Conservation (phyloP, 2,797 vertebrate species). For the Menidia menidia region DNA sequence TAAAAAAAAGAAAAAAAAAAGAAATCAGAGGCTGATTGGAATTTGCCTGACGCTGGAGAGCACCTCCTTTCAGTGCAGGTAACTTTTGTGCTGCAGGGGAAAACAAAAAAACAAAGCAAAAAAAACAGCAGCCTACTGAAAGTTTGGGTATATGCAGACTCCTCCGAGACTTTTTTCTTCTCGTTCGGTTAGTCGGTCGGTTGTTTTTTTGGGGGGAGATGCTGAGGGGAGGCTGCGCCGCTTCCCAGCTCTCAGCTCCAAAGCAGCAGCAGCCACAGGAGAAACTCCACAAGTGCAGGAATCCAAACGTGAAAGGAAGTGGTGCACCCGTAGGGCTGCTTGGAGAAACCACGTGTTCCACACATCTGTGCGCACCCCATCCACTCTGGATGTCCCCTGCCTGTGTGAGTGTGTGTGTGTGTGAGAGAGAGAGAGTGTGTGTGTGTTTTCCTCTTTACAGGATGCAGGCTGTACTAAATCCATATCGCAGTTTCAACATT, state of each 20-base stretch:
- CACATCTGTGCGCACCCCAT: slow-evolving; percentile 72
- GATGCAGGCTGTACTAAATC: no score
- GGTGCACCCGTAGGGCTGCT: slow-evolving; percentile 66
- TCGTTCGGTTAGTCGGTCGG: slow-evolving; percentile 2
- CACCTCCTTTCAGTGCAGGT: slow-evolving; percentile 49
- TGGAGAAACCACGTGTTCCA: slow-evolving; percentile 81
- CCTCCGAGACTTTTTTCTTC: no score
- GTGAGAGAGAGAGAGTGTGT: no score
- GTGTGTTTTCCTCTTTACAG: no score
- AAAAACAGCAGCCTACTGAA: slow-evolving; percentile 9
- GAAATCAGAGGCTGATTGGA: slow-evolving; percentile 40
- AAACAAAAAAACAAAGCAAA: not conserved
- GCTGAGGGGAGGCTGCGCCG: slow-evolving; percentile 64
- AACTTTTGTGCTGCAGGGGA: slow-evolving; percentile 19
- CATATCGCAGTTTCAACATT: no score
- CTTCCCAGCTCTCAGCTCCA: slow-evolving; percentile 40
- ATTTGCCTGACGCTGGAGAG: not conserved
- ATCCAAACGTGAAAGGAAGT: slow-evolving; percentile 75
- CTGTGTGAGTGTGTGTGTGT: not conserved
- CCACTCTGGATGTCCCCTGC: not conserved
- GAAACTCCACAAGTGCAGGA: slow-evolving; percentile 49
- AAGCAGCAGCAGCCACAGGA: slow-evolving; percentile 59
- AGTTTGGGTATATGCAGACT: not conserved
- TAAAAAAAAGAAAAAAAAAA: not conserved
- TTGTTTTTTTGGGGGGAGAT: slow-evolving; percentile 24